Percentiles rank a stretch among this genome's conserved stretches.
Evolutionary conservation across 2,113 vertebrate genomes (phyloP).

Genomic region (Oreochromis spilurus): DNA sequence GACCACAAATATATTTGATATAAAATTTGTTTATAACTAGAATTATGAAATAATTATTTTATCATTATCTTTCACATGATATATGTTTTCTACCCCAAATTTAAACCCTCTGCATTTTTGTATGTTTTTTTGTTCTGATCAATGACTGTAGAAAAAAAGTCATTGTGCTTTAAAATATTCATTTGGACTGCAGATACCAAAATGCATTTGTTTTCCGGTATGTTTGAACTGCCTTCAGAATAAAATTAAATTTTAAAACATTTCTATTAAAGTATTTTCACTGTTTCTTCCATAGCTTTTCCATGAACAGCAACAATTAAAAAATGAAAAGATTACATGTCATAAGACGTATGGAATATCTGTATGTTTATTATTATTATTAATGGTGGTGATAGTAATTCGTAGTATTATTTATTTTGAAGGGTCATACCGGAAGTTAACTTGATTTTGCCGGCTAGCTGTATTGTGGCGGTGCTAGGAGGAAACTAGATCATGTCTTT

Average conservation of each 20-base stretch:
- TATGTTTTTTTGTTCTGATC: background rate
- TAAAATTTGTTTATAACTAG: background rate
- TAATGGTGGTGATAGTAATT: background rate
- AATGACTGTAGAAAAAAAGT: background rate
- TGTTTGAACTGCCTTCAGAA: background rate
- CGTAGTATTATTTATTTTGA: conserved; percentile 16
- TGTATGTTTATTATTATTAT: background rate
- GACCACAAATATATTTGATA: background rate
- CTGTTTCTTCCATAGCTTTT: background rate
- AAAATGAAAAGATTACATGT: background rate
- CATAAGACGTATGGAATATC: background rate
- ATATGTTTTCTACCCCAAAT: background rate
- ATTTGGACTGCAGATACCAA: conserved; percentile 6
- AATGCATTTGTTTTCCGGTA: background rate
- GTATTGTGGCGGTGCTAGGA: background rate
- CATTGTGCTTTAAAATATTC: background rate
- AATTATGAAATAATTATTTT: background rate
- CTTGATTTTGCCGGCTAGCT: background rate
- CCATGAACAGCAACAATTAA: background rate
- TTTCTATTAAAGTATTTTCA: background rate
- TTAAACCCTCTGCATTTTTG: background rate
- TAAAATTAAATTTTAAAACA: background rate
- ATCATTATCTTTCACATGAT: background rate
- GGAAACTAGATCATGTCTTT: background rate
- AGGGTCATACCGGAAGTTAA: background rate